Percentiles rank a stretch among this genome's conserved stretches.
Evolutionary conservation across 2,113 vertebrate species (phyloP).

Genomic region (Melanocharis versteri): DNA sequence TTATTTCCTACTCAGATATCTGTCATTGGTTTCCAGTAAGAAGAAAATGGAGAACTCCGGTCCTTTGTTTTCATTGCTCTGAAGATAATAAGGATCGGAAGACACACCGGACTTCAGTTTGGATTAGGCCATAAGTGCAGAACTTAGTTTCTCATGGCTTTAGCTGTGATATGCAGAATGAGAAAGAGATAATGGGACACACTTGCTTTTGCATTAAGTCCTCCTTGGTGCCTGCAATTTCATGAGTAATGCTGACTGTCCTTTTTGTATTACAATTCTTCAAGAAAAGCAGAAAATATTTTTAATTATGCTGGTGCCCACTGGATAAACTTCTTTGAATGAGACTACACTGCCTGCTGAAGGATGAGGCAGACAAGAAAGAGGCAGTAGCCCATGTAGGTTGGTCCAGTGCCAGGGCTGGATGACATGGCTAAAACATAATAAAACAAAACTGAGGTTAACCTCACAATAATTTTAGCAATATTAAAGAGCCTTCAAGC

Average conservation of each 20-base stretch:
- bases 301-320: background rate
- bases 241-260: background rate
- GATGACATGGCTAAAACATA: background rate
- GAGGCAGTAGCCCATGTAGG: background rate
- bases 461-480: background rate
- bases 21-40: background rate
- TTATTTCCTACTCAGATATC: background rate
- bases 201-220: background rate
- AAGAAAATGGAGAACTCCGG: background rate
- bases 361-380: background rate
- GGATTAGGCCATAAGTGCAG: background rate
- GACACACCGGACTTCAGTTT: background rate
- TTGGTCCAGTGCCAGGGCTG: background rate
- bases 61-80: background rate
- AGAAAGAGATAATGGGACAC: background rate
- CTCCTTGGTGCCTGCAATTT: background rate
- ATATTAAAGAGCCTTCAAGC: background rate
- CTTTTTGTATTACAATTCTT: background rate
- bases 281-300: background rate
- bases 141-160: background rate
- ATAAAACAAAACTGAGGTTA: background rate
- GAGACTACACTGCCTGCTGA: background rate
- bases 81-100: background rate
- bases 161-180: background rate
- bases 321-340: constrained; percentile 26